Conservation (phyloP, 2,797 vertebrate species). For the Pipistrellus kuhlii region DNA sequence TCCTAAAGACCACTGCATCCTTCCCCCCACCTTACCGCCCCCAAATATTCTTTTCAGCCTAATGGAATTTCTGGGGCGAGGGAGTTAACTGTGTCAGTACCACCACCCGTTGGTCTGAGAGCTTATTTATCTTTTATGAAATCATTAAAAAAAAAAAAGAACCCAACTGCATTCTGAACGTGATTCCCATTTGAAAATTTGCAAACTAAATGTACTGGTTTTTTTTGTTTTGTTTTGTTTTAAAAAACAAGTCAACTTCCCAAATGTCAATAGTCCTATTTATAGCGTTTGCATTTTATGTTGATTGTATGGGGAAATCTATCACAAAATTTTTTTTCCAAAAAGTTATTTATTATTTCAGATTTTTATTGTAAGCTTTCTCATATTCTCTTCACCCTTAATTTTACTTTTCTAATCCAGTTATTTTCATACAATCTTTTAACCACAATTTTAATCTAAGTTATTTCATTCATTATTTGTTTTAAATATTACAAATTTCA, state of each 20-base stretch:
- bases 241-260: not conserved
- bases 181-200: constrained; percentile 6
- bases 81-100: constrained; percentile 3
- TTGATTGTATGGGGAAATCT: not conserved
- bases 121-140: constrained; percentile 67
- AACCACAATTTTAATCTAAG: constrained; percentile 42
- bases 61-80: constrained; percentile 64
- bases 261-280: constrained; percentile 15
- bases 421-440: constrained; percentile 36
- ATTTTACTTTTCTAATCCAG: constrained; percentile 57
- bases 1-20: constrained; percentile 86
- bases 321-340: not conserved
- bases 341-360: not conserved
- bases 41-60: constrained; percentile 27
- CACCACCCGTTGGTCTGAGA: constrained; percentile 15
- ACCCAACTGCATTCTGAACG: not conserved
- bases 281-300: constrained; percentile 15
- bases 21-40: constrained; percentile 28
- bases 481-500: constrained; percentile 47
- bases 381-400: not conserved
- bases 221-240: constrained; percentile 7
- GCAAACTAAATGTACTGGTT: not conserved
- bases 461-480: not conserved
- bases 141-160: not conserved
- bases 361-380: constrained; percentile 18